phyloP scores from a whole-genome alignment of 2,888 invertebrate genomes.

The Phortica okadai region DNA sequence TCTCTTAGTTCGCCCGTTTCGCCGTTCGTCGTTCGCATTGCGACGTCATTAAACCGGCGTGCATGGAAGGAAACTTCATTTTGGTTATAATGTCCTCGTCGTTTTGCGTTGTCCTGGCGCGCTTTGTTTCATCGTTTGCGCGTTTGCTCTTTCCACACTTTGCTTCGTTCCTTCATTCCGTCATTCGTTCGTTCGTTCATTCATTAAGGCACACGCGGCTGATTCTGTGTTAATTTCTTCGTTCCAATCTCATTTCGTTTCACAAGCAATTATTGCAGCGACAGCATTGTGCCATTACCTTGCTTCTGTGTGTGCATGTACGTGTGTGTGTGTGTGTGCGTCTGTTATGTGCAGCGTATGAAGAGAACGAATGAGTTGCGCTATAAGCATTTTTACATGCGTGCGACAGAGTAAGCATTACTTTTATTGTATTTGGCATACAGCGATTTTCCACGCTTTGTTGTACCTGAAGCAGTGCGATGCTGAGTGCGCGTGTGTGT shows the following conservation, averaged over 20 bases:
- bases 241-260: slow-evolving; percentile 58
- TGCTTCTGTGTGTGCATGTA: slow-evolving; percentile 16
- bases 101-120: slow-evolving; percentile 26
- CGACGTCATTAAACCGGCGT: slow-evolving; percentile 47
- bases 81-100: slow-evolving; percentile 54
- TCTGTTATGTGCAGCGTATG: neutral
- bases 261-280: slow-evolving; percentile 54
- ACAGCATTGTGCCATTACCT: slow-evolving; percentile 27
- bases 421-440: slow-evolving; percentile 8
- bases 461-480: neutral
- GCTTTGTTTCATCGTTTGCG: slow-evolving; percentile 63
- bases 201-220: slow-evolving; percentile 51
- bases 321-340: slow-evolving; percentile 30
- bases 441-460: neutral
- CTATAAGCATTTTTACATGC: neutral
- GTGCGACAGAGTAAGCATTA: slow-evolving; percentile 33
- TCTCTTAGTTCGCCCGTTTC: neutral
- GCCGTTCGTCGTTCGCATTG: neutral
- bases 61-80: slow-evolving; percentile 64
- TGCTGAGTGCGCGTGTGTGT: neutral
- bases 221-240: slow-evolving; percentile 60
- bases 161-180: slow-evolving; percentile 53
- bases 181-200: slow-evolving; percentile 40
- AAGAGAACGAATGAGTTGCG: neutral
- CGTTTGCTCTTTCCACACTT: slow-evolving; percentile 46